These are phyloP conservation scores for Sitobion miscanthi DNA, from an alignment of 1,140 invertebrate species.

Conservation along the genomic window DNA sequence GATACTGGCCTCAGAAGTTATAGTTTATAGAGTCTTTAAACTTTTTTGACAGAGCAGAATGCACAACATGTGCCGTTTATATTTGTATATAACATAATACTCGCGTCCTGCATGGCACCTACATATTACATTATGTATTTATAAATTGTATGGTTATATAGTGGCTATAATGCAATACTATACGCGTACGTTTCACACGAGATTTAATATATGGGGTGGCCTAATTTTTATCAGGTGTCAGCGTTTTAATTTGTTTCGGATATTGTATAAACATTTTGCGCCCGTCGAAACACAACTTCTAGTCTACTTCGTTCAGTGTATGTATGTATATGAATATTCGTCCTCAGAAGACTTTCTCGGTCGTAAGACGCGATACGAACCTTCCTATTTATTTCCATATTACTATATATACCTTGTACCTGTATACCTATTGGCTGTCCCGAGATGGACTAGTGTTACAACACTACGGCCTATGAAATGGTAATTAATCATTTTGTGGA, in stretches of 20 bases:
- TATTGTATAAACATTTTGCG: background rate
- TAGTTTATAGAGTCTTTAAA: too few relatives aligned
- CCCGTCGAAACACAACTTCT: background rate
- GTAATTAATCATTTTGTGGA: conserved; percentile 30
- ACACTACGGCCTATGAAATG: background rate
- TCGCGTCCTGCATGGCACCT: too few relatives aligned
- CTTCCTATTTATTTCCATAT: background rate
- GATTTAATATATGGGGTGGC: background rate
- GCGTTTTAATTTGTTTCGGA: background rate
- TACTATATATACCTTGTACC: background rate
- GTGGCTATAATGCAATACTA: background rate
- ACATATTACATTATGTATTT: background rate
- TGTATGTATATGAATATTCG: background rate
- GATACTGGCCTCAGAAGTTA: too few relatives aligned
- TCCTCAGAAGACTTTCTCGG: background rate
- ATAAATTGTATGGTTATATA: background rate
- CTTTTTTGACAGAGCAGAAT: too few relatives aligned
- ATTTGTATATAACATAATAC: too few relatives aligned
- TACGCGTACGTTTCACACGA: background rate
- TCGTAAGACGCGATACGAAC: background rate
- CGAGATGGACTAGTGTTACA: conserved; percentile 29
- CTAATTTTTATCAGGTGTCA: background rate
- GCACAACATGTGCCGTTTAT: too few relatives aligned
- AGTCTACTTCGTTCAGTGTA: background rate
- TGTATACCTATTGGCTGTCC: background rate